phyloP scores from a whole-genome alignment of 2,113 vertebrate genomes.

The human region DNA sequence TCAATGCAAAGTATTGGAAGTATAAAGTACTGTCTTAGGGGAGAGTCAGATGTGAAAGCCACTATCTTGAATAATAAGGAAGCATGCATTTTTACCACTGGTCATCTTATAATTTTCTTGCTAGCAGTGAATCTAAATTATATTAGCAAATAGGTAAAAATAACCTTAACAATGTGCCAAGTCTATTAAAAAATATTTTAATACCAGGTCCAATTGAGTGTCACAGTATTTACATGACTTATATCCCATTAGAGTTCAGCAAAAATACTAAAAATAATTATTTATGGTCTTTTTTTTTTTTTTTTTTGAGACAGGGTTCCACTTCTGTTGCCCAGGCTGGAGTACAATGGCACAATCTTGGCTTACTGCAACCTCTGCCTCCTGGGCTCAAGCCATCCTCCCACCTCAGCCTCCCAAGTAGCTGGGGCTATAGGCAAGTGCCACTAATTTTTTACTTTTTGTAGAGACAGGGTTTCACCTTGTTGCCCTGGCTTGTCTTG shows the following conservation, averaged over 20 bases:
- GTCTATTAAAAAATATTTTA: conserved; percentile 12
- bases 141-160: neutral
- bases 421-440: too few relatives aligned
- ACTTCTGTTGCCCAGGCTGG: too few relatives aligned
- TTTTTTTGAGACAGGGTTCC: too few relatives aligned
- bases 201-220: neutral
- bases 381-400: too few relatives aligned
- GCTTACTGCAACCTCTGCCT: too few relatives aligned
- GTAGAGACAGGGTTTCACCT: too few relatives aligned
- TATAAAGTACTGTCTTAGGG: neutral
- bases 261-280: neutral
- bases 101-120: neutral
- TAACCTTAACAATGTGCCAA: neutral
- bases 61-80: neutral
- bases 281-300: neutral
- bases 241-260: neutral
- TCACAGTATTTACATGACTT: neutral
- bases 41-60: neutral
- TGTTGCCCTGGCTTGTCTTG: too few relatives aligned
- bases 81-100: neutral
- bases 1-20: neutral
- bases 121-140: neutral
- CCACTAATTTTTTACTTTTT: too few relatives aligned
- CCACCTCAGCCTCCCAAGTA: too few relatives aligned
- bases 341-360: too few relatives aligned